These are phyloP conservation scores for Teleopsis dalmanni DNA, from an alignment of 1,140 invertebrate species.

Conservation along the genomic window DNA sequence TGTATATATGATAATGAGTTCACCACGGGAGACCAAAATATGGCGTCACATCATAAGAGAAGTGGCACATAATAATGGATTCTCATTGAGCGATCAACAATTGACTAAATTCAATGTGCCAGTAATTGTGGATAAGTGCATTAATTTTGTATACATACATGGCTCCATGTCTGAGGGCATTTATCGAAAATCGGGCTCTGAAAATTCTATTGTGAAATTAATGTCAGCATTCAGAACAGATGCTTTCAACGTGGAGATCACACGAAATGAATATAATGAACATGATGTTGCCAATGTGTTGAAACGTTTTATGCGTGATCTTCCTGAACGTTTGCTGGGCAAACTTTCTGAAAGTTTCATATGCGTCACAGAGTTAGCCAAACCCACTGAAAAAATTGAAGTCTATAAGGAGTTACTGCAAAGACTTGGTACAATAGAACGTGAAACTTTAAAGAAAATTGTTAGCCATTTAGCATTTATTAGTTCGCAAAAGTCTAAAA, in stretches of 20 bases:
- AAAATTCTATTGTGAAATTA: conserved; percentile 66
- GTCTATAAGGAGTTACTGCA: conserved; percentile 58
- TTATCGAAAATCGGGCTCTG: conserved; percentile 71
- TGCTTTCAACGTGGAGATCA: conserved; percentile 75
- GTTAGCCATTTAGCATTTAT: conserved; percentile 74
- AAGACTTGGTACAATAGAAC: conserved; percentile 59
- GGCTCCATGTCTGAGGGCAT: conserved; percentile 79
- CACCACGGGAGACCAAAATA: conserved; percentile 54
- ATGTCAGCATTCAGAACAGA: conserved; percentile 67
- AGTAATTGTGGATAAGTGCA: conserved; percentile 82
- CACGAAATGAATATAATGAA: conserved; percentile 63
- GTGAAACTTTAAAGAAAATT: conserved; percentile 64
- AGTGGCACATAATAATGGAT: conserved; percentile 68
- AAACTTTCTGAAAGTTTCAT: conserved; percentile 46
- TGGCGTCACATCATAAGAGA: conserved; percentile 68
- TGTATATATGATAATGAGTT: conserved; percentile 65
- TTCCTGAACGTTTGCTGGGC: conserved; percentile 64
- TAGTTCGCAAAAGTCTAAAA: conserved; percentile 62
- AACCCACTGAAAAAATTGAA: conserved; percentile 48
- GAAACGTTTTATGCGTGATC: conserved; percentile 73
- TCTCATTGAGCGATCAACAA: conserved; percentile 71
- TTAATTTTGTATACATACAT: conserved; percentile 78
- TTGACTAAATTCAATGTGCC: conserved; percentile 79
- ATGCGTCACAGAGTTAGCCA: conserved; percentile 48
- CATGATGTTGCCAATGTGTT: conserved; percentile 80